Evolutionary conservation across 2,797 vertebrate genomes (phyloP), one percentile per base, ranked within the genome.

Genomic region (Enteromius viviparus): DNA sequence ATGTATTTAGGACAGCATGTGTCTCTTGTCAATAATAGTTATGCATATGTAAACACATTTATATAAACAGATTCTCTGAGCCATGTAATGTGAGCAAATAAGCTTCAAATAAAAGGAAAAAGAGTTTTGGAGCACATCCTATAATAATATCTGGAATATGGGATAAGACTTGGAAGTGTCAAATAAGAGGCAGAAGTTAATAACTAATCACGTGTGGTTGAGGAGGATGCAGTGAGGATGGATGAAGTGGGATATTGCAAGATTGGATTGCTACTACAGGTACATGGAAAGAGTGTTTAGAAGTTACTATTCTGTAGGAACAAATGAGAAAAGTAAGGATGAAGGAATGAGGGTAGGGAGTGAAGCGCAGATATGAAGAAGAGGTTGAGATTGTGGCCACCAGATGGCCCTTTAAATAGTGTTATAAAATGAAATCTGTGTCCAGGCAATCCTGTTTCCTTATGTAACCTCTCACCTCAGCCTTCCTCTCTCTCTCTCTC

Each of bases 381-480:
- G 82, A 86, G 62, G 86, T 85, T 89, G 87, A 80, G 37, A 47
- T 32, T 72, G 45, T 81, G 76, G 40, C 81, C 66, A 76, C 78
- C 65, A 66, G 69, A 87, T 83, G 78, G 76, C 85, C 81, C 72
- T 60, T 81, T 88, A 81, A 90, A 88, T 23, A 14, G 66, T 53
- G 86, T 70, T 40, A 82, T 87, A 70, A 65, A 89, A 90, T 87
- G 23, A 90, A 90, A 89, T 83, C 53, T 69, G 83, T 86, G 85
- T 32, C 4, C 3, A 65, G 80, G 75, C 42, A 81, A 72, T 86
- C 83, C 26, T 83, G 26, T 85, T 91, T 87, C 88, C 89, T 87
- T 29, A 42, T 85, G 84, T 26, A 81, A 84, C 84, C 69, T 81
- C 45, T 64, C 42, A 51, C n/a, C 58, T 82, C 15, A 45, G 40